These are phyloP conservation scores for Drosophila azteca DNA, from an alignment of 1,140 invertebrate genomes.

Conservation along the genomic window DNA sequence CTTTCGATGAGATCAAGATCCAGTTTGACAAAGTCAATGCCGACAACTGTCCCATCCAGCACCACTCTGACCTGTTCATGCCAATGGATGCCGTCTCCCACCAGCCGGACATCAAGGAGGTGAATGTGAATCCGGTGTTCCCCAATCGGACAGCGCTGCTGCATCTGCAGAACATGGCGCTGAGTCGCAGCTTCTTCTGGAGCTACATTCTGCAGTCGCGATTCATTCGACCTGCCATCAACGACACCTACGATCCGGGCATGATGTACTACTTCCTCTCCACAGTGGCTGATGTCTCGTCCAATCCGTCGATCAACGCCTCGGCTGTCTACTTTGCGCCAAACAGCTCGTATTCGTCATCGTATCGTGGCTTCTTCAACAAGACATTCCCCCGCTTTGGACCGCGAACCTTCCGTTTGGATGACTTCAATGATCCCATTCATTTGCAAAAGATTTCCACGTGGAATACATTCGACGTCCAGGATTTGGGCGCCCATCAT, in stretches of 20 bases:
- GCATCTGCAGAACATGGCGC: slow-evolving; percentile 97
- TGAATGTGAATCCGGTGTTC: slow-evolving; percentile 97
- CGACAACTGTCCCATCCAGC: slow-evolving; percentile 95
- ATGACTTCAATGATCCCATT: slow-evolving; percentile 97
- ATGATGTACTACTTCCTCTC: slow-evolving; percentile 99
- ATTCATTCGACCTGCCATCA: slow-evolving; percentile 94
- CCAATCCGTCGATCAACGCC: slow-evolving; percentile 96
- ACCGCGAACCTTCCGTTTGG: slow-evolving; percentile 94
- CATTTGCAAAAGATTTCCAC: slow-evolving; percentile 96
- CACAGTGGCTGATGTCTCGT: slow-evolving; percentile 96
- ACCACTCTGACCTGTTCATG: slow-evolving; percentile 92
- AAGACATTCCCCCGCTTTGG: slow-evolving; percentile 98
- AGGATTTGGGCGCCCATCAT: slow-evolving; percentile 93
- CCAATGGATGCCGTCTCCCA: slow-evolving; percentile 94
- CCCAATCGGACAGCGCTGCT: slow-evolving; percentile 96
- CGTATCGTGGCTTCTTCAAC: slow-evolving; percentile 98
- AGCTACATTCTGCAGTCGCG: slow-evolving; percentile 96
- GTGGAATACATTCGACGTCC: slow-evolving; percentile 92
- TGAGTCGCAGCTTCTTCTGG: slow-evolving; percentile 97
- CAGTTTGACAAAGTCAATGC: slow-evolving; percentile 91
- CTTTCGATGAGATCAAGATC: slow-evolving; percentile 93
- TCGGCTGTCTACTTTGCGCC: slow-evolving; percentile 97
- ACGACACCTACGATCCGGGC: slow-evolving; percentile 97
- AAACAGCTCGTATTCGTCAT: slow-evolving; percentile 96
- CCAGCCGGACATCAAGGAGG: slow-evolving; percentile 96